Evolutionary conservation across 2,113 vertebrate genomes (phyloP).

Genomic region (Pica pica): DNA sequence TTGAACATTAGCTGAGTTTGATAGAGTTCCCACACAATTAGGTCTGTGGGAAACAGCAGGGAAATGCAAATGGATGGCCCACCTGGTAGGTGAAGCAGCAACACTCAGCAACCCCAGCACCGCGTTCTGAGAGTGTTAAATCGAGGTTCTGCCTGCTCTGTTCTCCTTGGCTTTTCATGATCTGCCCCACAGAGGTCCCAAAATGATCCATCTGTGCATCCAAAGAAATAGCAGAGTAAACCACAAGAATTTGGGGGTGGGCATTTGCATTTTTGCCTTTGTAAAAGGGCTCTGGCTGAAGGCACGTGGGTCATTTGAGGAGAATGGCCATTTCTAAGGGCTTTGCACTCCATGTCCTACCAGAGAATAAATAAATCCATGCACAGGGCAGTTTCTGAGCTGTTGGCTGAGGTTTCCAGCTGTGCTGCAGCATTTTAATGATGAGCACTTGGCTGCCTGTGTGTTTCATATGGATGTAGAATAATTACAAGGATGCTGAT

Average conservation of each 20-base stretch:
- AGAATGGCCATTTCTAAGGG: not conserved
- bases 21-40: not conserved
- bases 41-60: not conserved
- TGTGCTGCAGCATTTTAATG: not conserved
- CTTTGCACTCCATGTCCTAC: not conserved
- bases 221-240: not conserved
- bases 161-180: not conserved
- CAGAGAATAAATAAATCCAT: not conserved
- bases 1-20: not conserved
- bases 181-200: not conserved
- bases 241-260: not conserved
- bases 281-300: not conserved
- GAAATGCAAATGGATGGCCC: not conserved
- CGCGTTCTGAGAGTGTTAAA: rapidly evolving
- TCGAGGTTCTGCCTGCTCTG: not conserved
- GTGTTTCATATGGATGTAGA: not conserved
- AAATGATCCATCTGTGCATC: not conserved
- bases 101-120: not conserved
- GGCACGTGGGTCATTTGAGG: not conserved
- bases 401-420: not conserved
- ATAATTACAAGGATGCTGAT: not conserved
- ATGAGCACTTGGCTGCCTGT: not conserved
- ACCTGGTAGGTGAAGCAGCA: not conserved
- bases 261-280: not conserved
- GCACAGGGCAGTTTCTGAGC: not conserved